These are phyloP conservation scores for Cheumatopsyche charites DNA, from an alignment of 1,140 invertebrate genomes.

Conservation along the genomic window DNA sequence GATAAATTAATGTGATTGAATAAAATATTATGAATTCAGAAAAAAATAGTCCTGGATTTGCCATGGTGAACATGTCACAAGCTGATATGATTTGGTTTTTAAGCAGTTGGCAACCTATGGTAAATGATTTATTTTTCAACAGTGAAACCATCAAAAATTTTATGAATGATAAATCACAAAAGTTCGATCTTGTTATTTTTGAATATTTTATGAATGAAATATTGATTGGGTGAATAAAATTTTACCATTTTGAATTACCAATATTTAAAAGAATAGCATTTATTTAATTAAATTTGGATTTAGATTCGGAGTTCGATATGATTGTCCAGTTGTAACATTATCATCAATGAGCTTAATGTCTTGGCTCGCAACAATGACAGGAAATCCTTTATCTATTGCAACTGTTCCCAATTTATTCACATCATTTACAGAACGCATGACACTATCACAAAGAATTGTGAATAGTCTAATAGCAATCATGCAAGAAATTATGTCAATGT, in stretches of 20 bases:
- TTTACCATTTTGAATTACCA: background rate
- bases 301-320: constrained; percentile 39
- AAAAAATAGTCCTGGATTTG: background rate
- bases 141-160: constrained; percentile 5
- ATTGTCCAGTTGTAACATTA: constrained; percentile 38
- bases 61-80: constrained; percentile 14
- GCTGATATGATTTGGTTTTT: background rate
- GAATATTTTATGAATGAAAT: constrained; percentile 52
- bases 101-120: background rate
- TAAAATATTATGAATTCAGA: constrained; percentile 1
- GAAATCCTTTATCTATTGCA: constrained; percentile 38
- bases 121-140: background rate
- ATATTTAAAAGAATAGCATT: constrained; percentile 1
- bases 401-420: constrained; percentile 43
- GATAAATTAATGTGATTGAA: background rate
- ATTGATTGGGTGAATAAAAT: constrained; percentile 35
- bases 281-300: constrained; percentile 21
- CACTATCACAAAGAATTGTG: constrained; percentile 29
- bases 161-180: constrained; percentile 24
- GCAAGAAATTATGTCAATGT: constrained; percentile 37
- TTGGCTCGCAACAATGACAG: constrained; percentile 37
- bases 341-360: constrained; percentile 42
- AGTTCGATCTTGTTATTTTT: constrained; percentile 37
- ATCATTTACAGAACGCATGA: constrained; percentile 31
- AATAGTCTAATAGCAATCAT: constrained; percentile 38